These are phyloP conservation scores for Synanthedon myopaeformis DNA, from an alignment of 2,888 invertebrate species.

Conservation along the genomic window DNA sequence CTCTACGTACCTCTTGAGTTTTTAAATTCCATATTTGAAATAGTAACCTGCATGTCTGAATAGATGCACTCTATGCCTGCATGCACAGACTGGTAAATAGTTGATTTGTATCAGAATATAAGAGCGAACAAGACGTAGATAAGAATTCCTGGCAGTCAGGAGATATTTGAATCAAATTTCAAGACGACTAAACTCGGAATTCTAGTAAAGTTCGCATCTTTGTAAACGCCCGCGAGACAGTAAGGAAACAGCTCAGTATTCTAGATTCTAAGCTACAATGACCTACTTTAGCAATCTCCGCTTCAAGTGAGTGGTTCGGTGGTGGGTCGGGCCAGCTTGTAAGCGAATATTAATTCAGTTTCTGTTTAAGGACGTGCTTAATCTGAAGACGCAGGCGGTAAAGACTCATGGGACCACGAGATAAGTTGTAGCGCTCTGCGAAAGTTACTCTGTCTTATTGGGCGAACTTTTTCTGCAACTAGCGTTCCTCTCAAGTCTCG, in stretches of 20 bases:
- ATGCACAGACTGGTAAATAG: too few species aligned
- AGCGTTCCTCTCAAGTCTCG: too few species aligned
- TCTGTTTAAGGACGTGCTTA: conserved; percentile 4
- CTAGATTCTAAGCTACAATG: not conserved
- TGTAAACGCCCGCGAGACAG: not conserved
- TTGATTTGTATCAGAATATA: too few species aligned
- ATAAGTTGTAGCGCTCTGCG: not conserved
- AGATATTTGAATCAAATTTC: too few species aligned
- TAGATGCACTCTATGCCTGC: too few species aligned
- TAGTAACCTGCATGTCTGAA: too few species aligned
- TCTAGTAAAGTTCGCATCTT: not conserved
- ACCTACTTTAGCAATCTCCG: conserved; percentile 1
- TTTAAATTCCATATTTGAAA: too few species aligned
- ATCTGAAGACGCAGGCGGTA: not conserved
- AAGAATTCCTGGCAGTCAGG: too few species aligned
- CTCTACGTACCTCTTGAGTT: too few species aligned
- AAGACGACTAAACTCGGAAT: too few species aligned
- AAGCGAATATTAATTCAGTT: conserved; percentile 24
- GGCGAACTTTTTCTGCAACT: too few species aligned
- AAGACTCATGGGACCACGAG: not conserved
- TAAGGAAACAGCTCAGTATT: not conserved
- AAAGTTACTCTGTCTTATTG: not conserved
- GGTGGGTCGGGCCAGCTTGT: conserved; percentile 8
- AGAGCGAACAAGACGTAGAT: too few species aligned
- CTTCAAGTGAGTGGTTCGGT: not conserved